These are phyloP conservation scores for Athene cunicularia DNA, from an alignment of 2,113 vertebrate genomes.

Conservation along the genomic window DNA sequence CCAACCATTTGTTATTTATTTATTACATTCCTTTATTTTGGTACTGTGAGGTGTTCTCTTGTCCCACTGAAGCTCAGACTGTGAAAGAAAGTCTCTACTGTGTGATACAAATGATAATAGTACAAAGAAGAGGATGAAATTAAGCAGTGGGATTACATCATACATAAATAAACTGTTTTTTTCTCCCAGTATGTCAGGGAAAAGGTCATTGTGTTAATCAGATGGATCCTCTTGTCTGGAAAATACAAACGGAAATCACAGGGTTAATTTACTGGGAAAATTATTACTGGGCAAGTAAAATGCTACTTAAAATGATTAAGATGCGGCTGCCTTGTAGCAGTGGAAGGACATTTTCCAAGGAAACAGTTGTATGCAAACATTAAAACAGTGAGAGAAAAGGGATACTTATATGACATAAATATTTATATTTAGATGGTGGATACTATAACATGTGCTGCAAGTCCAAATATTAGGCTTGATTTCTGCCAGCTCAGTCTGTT, in stretches of 20 bases:
- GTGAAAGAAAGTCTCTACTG: background rate
- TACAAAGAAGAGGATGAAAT: background rate
- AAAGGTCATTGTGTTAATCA: background rate
- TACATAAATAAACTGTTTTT: rapidly evolving
- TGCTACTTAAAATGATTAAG: background rate
- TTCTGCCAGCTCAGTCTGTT: background rate
- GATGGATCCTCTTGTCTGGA: background rate
- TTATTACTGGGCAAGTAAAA: background rate
- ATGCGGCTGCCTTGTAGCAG: background rate
- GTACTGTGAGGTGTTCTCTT: background rate
- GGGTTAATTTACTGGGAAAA: background rate
- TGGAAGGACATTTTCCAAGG: background rate
- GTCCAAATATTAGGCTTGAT: background rate
- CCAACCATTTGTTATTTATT: background rate
- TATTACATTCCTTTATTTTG: background rate
- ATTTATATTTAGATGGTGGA: background rate
- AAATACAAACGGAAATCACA: background rate
- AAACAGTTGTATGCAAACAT: background rate
- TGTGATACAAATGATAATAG: background rate
- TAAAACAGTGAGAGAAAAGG: background rate
- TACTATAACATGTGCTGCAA: background rate
- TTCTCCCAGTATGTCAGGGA: background rate
- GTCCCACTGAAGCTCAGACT: background rate
- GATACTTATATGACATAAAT: background rate
- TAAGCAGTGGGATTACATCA: background rate